These are phyloP conservation scores for Drosophila cardini DNA, from an alignment of 1,140 invertebrate genomes.

Conservation along the genomic window DNA sequence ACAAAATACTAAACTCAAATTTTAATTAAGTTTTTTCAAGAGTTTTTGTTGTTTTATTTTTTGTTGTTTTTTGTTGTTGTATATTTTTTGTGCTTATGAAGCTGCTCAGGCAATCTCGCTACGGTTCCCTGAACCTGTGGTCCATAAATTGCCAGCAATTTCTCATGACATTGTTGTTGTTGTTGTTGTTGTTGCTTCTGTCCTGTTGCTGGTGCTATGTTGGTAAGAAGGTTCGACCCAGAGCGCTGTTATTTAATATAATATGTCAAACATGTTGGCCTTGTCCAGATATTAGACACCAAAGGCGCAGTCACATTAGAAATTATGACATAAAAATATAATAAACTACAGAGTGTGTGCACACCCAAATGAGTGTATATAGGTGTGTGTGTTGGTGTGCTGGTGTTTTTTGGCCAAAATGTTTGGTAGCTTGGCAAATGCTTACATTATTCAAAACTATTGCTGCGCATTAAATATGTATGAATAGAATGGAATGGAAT, in stretches of 20 bases:
- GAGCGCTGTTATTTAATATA: conserved; percentile 49
- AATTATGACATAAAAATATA: conserved; percentile 76
- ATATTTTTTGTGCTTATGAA: conserved; percentile 58
- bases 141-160: conserved; percentile 53
- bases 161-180: conserved; percentile 48
- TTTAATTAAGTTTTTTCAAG: conserved; percentile 79
- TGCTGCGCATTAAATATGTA: conserved; percentile 76
- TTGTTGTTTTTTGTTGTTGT: no score
- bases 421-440: conserved; percentile 48
- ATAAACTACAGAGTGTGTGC: conserved; percentile 66
- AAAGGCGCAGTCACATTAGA: conserved; percentile 56
- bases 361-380: conserved; percentile 1
- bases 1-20: conserved; percentile 66
- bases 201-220: conserved; percentile 15
- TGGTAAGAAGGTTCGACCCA: conserved; percentile 15
- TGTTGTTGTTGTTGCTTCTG: conserved; percentile 35
- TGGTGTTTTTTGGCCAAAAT: conserved; percentile 27
- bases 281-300: conserved; percentile 55
- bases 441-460: conserved; percentile 78
- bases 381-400: conserved; percentile 6
- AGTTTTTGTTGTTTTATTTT: conserved; percentile 16
- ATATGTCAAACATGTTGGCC: conserved; percentile 62
- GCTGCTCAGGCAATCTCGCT: conserved; percentile 50
- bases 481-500: conserved; percentile 41
- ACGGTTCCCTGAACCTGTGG: conserved; percentile 33